Percentiles rank a stretch among this genome's conserved stretches.
Conservation (phyloP, 2,797 vertebrate genomes). For the Naso thynnoides region DNA sequence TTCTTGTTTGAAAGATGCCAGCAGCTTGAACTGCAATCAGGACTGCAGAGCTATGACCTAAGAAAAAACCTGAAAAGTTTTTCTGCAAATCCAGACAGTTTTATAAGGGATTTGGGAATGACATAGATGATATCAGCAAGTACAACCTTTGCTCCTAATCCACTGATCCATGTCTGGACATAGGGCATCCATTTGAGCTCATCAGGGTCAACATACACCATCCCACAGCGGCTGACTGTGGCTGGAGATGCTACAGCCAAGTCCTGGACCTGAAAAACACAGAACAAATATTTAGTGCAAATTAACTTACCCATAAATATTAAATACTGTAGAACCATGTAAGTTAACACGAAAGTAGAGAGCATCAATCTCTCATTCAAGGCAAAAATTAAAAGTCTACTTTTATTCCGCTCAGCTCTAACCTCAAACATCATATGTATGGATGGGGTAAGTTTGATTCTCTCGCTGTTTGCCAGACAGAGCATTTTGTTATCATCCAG, state of each 20-base stretch:
- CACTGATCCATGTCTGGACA: slow-evolving; percentile 88
- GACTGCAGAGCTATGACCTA: slow-evolving; percentile 5
- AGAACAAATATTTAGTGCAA: not conserved
- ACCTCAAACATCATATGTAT: slow-evolving; percentile 95
- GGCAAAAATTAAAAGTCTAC: not conserved
- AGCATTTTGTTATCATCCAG: slow-evolving; percentile 95
- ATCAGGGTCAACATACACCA: slow-evolving; percentile 91
- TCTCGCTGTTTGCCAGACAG: slow-evolving; percentile 91
- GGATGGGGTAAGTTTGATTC: slow-evolving; percentile 91
- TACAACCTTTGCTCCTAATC: slow-evolving; percentile 81
- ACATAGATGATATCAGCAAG: not conserved
- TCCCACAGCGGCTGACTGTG: slow-evolving; percentile 92
- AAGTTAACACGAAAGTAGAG: not conserved
- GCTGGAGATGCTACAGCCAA: slow-evolving; percentile 91
- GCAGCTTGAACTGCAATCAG: too few species aligned
- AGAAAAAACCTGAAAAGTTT: not conserved
- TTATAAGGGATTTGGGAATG: not conserved
- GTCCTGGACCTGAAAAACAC: slow-evolving; percentile 88
- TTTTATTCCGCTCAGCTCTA: slow-evolving; percentile 11
- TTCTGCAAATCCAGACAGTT: too few species aligned
- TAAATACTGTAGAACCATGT: not conserved
- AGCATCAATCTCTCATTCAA: not conserved
- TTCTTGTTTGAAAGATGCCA: not conserved
- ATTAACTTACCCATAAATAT: not conserved
- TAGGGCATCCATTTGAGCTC: slow-evolving; percentile 93